phyloP scores from a whole-genome alignment of 2,888 invertebrate species.

The Anarsia innoxiella region DNA sequence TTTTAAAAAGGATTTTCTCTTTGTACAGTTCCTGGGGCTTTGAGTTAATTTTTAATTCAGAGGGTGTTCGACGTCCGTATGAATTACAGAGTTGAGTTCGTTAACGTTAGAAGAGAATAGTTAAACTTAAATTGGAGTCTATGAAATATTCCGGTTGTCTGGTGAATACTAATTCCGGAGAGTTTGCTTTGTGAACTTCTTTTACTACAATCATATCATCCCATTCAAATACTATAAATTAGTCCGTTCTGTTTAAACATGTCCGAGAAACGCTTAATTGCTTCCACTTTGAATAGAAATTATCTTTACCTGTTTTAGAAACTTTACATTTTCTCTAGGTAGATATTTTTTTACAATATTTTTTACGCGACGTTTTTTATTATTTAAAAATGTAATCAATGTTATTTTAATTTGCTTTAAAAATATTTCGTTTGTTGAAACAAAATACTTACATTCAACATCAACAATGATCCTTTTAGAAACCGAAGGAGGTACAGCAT shows the following conservation, averaged over 20 bases:
- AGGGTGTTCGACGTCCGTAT: conserved; percentile 16
- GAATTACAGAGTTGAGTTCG: conserved; percentile 15
- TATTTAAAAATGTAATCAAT: too few relatives aligned
- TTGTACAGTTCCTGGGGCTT: conserved; percentile 12
- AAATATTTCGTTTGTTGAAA: too few relatives aligned
- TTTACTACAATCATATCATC: too few relatives aligned
- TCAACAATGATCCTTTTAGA: conserved; percentile 94
- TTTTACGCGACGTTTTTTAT: too few relatives aligned
- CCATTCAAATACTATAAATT: too few relatives aligned
- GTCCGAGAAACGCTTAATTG: too few relatives aligned
- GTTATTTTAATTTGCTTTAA: too few relatives aligned
- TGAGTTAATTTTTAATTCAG: conserved; percentile 20
- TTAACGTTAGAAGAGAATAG: conserved; percentile 9
- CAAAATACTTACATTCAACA: conserved; percentile 90
- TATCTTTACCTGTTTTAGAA: too few relatives aligned
- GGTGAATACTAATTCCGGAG: conserved; percentile 8
- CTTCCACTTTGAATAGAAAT: too few relatives aligned
- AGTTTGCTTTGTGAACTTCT: neutral
- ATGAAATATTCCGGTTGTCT: conserved; percentile 12
- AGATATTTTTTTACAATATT: too few relatives aligned
- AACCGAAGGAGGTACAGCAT: conserved; percentile 92
- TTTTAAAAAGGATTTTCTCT: conserved; percentile 14
- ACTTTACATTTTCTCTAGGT: too few relatives aligned
- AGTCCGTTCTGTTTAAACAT: too few relatives aligned
- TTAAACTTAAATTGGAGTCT: conserved; percentile 11